phyloP scores from a whole-genome alignment of 2,113 vertebrate species.

The Talpa occidentalis region DNA sequence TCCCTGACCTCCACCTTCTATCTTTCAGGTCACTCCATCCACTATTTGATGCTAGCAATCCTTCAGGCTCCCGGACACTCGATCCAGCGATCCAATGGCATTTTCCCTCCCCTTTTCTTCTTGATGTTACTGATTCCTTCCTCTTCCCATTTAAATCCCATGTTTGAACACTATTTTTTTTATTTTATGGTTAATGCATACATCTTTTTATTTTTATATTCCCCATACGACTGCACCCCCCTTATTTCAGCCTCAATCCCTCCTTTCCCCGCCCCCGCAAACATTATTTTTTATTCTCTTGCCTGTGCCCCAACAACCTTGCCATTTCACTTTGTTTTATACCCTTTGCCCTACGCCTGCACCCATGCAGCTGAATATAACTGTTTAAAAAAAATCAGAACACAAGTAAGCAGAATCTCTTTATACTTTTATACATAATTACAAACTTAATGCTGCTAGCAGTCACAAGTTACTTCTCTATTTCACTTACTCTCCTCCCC shows the following conservation, averaged over 20 bases:
- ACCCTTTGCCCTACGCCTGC: not conserved
- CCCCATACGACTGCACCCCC: too few relatives aligned
- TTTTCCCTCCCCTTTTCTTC: not conserved
- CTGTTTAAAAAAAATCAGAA: not conserved
- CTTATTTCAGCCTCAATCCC: too few relatives aligned
- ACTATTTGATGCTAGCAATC: rapidly evolving
- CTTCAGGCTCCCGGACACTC: not conserved
- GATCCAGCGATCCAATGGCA: rapidly evolving
- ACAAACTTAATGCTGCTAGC: not conserved
- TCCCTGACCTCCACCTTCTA: not conserved
- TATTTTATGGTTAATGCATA: too few relatives aligned
- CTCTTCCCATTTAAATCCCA: not conserved
- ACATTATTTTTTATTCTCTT: not conserved
- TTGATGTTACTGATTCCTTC: not conserved
- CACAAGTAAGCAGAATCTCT: not conserved
- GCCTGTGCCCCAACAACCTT: too few relatives aligned
- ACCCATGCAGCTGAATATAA: not conserved
- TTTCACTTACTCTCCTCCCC: not conserved
- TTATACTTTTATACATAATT: not conserved
- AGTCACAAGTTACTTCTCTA: not conserved
- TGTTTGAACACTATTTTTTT: not conserved
- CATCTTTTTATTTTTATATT: too few relatives aligned
- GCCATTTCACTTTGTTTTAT: not conserved
- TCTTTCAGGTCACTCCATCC: not conserved
- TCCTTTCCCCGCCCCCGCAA: too few relatives aligned